A percentile compares a stretch with the other conserved stretches of the same genome.
phyloP scores from a whole-genome alignment of 2,113 vertebrate species.

The Grus americana region DNA sequence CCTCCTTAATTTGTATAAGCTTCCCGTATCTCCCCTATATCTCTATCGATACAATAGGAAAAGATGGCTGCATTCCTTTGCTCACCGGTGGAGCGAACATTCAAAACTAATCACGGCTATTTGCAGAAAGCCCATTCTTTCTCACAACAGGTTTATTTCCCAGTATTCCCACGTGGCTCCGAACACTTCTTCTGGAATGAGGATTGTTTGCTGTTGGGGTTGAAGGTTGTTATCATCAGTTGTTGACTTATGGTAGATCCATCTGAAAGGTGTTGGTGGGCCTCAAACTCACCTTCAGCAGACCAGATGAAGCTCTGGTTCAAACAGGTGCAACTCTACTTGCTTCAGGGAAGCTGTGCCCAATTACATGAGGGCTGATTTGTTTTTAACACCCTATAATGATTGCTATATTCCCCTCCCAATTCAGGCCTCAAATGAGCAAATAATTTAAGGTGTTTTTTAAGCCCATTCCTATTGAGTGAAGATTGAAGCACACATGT shows the following conservation, averaged over 20 bases:
- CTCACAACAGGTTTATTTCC: constrained; percentile 6
- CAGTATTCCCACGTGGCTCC: neutral
- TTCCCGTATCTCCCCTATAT: neutral
- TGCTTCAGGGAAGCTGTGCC: constrained; percentile 33
- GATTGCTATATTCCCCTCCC: neutral
- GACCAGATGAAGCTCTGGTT: constrained; percentile 27
- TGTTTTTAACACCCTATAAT: constrained; percentile 25
- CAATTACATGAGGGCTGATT: neutral
- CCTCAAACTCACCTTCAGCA: constrained; percentile 17
- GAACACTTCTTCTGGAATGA: constrained; percentile 31
- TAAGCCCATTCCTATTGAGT: neutral
- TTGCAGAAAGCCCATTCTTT: constrained; percentile 1
- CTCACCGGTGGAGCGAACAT: neutral
- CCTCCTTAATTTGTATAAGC: constrained; percentile 25
- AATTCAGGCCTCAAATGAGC: neutral
- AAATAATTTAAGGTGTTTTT: neutral
- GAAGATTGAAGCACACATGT: neutral
- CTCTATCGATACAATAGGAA: neutral
- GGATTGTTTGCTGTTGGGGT: neutral
- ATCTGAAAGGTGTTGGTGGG: constrained; percentile 38
- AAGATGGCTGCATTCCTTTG: neutral
- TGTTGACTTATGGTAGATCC: constrained; percentile 31
- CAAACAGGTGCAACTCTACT: constrained; percentile 36
- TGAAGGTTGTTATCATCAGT: constrained; percentile 30
- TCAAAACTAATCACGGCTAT: constrained; percentile 28